Evolutionary conservation across 1,140 invertebrate genomes (phyloP).

Genomic region (Brachionus calyciflorus): DNA sequence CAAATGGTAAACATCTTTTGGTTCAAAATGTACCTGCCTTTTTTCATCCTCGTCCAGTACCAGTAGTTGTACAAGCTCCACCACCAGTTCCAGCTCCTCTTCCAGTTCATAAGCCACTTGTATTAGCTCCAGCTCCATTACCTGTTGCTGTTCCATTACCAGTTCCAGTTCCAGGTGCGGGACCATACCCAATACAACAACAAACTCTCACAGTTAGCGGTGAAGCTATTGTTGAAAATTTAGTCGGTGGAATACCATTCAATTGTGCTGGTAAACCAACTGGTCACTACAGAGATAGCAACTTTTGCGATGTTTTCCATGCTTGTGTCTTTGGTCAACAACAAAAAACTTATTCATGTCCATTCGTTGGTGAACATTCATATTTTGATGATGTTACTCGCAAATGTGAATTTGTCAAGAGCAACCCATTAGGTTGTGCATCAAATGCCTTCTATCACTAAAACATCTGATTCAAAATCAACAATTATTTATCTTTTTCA

Average conservation of each 20-base stretch:
- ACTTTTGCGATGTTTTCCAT: constrained; percentile 11
- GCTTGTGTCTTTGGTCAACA: constrained; percentile 25
- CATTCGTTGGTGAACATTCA: neutral
- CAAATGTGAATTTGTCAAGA: constrained; percentile 1
- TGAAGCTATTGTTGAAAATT: neutral
- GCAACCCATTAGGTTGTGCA: neutral
- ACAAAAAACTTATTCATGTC: constrained; percentile 7
- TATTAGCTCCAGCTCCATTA: neutral
- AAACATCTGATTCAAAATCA: constrained; percentile 14
- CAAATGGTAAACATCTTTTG: neutral
- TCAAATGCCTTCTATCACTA: constrained; percentile 9
- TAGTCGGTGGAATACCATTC: neutral
- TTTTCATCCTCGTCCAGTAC: neutral
- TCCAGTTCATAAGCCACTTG: neutral
- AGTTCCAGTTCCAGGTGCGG: neutral
- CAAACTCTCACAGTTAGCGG: neutral
- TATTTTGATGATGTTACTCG: neutral
- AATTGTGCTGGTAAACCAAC: constrained; percentile 9
- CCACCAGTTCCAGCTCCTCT: no score
- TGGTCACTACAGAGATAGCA: neutral
- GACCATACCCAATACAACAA: neutral
- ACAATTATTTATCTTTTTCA: no score
- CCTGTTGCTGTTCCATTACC: neutral
- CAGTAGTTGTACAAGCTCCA: neutral
- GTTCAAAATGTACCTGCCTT: neutral